Evolutionary conservation across 1,140 invertebrate genomes (phyloP), one percentile per base, ranked within the genome.

Genomic region (Eriocheir sinensis): DNA sequence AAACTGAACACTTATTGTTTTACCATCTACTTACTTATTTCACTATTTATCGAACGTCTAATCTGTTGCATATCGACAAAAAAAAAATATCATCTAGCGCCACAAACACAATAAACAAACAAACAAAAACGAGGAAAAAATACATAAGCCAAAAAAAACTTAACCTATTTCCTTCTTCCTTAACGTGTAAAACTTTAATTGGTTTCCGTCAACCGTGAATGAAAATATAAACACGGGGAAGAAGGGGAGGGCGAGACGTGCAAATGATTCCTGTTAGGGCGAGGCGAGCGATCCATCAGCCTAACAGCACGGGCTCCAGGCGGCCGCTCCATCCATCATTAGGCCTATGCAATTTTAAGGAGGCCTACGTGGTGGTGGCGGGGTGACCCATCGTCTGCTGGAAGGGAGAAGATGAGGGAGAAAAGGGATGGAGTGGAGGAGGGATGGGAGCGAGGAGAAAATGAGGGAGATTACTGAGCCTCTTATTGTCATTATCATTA

Each of bases 301-400:
- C 32, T 90, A 72, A 90, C 48, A 34, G 15, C 48, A 3, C n/a
- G 79, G 27, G n/a, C 72, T 38, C 34, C 32, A 3, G 21, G 72
- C 30, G 34, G 27, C 72, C 36, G 9, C 92, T 27, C 38, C 53
- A 94, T 94, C 93, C 79, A 90, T 94, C 93, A 90, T 94, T 83
- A 91, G 34, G 41, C 93, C 72, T 91, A 85, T 94, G 93, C 93
- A 94, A 94, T 91, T 90, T 94, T 91, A 53, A 94, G 30, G 38
- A 94, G 93, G 93, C 89, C 79, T 94, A 60, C 72, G 27, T 8
- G 83, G n/a, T 34, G n/a, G 36, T 2, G 27, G 27, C 44, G 44
- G n/a, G 60, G 60, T 72, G 60, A 72, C 60, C 60, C 60, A 72
- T 72, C 60, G 60, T 72, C 60, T 4, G 36, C 60, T 4, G 36